phyloP scores from a whole-genome alignment of 2,797 vertebrate species.

The Pelodytes ibericus region DNA sequence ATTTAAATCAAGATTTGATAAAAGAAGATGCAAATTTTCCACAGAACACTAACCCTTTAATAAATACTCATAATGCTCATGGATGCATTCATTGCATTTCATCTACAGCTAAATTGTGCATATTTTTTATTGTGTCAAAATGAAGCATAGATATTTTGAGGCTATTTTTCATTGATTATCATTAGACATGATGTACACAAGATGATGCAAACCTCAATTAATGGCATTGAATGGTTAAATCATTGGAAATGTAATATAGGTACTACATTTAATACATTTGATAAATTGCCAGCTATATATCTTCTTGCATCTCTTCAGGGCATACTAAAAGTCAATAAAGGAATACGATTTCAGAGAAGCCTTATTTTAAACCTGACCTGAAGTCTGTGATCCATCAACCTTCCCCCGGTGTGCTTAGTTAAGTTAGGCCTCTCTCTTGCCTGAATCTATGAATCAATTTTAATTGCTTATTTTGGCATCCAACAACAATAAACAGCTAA shows the following conservation, averaged over 20 bases:
- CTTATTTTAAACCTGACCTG: slow-evolving; percentile 55
- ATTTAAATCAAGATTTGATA: too few relatives aligned
- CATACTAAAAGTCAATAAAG: slow-evolving; percentile 52
- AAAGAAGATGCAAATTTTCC: too few relatives aligned
- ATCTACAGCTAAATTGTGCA: too few relatives aligned
- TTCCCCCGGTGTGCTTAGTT: slow-evolving; percentile 46
- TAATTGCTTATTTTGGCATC: slow-evolving; percentile 53
- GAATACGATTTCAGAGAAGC: slow-evolving; percentile 47
- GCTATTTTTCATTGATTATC: not conserved
- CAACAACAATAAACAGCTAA: slow-evolving; percentile 46
- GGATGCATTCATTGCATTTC: too few relatives aligned
- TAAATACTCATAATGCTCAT: too few relatives aligned
- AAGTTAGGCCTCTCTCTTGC: slow-evolving; percentile 39
- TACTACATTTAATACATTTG: slow-evolving; percentile 46
- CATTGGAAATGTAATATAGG: slow-evolving; percentile 56
- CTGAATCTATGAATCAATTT: slow-evolving; percentile 53
- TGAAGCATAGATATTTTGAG: too few relatives aligned
- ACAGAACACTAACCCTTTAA: too few relatives aligned
- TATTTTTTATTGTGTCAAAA: too few relatives aligned
- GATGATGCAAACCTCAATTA: not conserved
- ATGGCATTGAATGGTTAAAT: slow-evolving; percentile 47
- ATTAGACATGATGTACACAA: not conserved
- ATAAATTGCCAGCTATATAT: slow-evolving; percentile 60
- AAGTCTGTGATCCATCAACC: slow-evolving; percentile 53
- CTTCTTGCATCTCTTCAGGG: slow-evolving; percentile 49